Conservation (phyloP, 2,113 vertebrate genomes). For the Rhombomys opimus region DNA sequence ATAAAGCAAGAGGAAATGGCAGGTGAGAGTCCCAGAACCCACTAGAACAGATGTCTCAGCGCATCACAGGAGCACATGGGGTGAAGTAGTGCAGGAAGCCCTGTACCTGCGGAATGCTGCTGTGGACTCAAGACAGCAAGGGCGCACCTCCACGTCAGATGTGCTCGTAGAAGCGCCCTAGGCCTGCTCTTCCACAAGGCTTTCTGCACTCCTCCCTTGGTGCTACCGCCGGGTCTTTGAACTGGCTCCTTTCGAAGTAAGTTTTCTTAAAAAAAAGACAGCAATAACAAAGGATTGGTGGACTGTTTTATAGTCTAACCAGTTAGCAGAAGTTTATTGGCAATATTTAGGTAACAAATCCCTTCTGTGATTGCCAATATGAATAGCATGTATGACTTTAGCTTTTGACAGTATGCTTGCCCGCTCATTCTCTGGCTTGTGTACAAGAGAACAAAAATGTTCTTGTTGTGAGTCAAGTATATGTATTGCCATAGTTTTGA, state of each 20-base stretch:
- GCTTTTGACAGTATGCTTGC: neutral
- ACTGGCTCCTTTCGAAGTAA: neutral
- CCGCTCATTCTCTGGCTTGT: neutral
- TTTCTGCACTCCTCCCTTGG: neutral
- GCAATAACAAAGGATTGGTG: neutral
- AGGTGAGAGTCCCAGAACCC: neutral
- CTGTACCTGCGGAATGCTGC: neutral
- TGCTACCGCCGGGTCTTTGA: fast-evolving
- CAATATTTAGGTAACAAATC: neutral
- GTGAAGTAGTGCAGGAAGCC: too few species aligned
- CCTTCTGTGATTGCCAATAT: neutral
- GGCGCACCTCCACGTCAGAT: too few species aligned
- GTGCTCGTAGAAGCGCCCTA: too few species aligned
- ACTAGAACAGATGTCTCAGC: neutral
- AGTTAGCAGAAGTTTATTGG: neutral
- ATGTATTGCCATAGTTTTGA: neutral
- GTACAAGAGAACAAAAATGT: neutral
- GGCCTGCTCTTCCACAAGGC: neutral
- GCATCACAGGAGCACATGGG: neutral
- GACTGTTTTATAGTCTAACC: neutral
- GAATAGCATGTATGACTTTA: neutral
- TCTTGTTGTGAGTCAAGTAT: neutral
- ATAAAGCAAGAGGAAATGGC: neutral
- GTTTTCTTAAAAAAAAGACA: neutral
- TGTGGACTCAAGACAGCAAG: neutral